Percentiles rank a stretch among this genome's conserved stretches.
phyloP scores from a whole-genome alignment of 2,888 invertebrate genomes.

The Rapana venosa region DNA sequence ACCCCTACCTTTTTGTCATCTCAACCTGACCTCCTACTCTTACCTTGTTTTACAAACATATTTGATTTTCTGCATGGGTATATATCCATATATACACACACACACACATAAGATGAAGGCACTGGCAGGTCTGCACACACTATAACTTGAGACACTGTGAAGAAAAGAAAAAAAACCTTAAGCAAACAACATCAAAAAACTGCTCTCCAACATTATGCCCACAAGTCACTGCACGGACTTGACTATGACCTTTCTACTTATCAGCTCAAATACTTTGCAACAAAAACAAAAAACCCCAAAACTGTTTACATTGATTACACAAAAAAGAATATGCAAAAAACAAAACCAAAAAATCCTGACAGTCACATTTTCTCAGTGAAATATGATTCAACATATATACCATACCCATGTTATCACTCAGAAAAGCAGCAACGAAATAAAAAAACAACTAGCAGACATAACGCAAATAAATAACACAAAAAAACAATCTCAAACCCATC shows the following conservation, averaged over 20 bases:
- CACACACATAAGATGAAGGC: not conserved
- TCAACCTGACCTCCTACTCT: too few relatives aligned
- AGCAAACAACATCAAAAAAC: not conserved
- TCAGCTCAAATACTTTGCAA: not conserved
- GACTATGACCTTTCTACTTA: not conserved
- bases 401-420: too few relatives aligned
- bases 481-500: too few relatives aligned
- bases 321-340: not conserved
- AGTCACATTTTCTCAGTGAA: not conserved
- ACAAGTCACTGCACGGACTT: not conserved
- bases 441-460: too few relatives aligned
- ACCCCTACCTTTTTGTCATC: too few relatives aligned
- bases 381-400: too few relatives aligned
- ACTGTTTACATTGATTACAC: not conserved
- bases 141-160: not conserved
- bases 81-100: not conserved
- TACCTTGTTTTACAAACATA: too few relatives aligned
- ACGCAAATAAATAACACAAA: too few relatives aligned
- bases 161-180: not conserved
- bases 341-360: not conserved
- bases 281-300: not conserved
- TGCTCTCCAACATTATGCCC: too few relatives aligned
- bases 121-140: too few relatives aligned
- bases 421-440: too few relatives aligned
- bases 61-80: too few relatives aligned